Evolutionary conservation across 2,113 vertebrate species (phyloP).

Genomic region (Serilophus lunatus): DNA sequence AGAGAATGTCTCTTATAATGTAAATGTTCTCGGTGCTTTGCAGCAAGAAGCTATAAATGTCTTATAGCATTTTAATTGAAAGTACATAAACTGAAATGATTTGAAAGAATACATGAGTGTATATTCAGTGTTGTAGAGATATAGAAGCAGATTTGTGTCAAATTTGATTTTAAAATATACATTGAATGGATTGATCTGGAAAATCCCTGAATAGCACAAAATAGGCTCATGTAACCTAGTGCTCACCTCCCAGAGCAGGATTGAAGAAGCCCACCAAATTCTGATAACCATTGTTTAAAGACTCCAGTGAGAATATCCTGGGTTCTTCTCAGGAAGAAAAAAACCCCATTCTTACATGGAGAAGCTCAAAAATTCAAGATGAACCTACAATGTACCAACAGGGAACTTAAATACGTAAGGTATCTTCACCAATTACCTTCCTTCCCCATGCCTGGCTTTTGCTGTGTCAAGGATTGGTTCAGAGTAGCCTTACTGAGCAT

Average conservation of each 20-base stretch:
- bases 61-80: slow-evolving; percentile 54
- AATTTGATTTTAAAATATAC: neutral
- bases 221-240: neutral
- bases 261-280: neutral
- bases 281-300: neutral
- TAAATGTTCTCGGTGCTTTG: neutral
- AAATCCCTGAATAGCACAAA: neutral
- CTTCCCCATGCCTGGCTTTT: neutral
- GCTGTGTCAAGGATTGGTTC: neutral
- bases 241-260: neutral
- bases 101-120: neutral
- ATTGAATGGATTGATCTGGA: neutral
- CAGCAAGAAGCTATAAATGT: slow-evolving; percentile 23
- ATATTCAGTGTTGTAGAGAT: neutral
- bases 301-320: neutral
- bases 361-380: neutral
- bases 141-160: neutral
- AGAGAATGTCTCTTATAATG: neutral
- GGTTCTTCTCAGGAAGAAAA: neutral
- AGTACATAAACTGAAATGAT: neutral
- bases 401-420: neutral
- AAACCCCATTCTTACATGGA: neutral
- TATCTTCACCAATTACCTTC: neutral
- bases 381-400: neutral
- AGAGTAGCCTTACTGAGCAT: neutral